phyloP scores from a whole-genome alignment of 2,113 vertebrate species.

The Mohoua ochrocephala region DNA sequence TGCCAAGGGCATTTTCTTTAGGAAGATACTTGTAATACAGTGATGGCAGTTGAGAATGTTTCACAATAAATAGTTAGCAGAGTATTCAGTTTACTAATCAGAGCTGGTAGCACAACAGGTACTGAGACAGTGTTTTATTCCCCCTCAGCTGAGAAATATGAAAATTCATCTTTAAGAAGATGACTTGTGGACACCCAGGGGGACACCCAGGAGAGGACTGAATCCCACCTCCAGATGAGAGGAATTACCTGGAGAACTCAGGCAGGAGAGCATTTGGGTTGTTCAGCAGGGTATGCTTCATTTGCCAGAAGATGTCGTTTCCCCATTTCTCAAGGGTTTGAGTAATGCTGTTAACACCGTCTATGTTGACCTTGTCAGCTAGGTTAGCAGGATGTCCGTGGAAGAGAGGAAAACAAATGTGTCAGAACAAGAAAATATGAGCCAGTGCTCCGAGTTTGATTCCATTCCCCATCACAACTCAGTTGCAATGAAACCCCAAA shows the following conservation, averaged over 20 bases:
- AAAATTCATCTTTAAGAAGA: not conserved
- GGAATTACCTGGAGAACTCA: constrained; percentile 67
- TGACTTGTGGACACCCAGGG: not conserved
- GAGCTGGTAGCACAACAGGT: not conserved
- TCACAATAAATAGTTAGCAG: not conserved
- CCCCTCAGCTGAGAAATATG: not conserved
- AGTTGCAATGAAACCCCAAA: not conserved
- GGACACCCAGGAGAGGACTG: not conserved
- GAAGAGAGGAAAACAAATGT: not conserved
- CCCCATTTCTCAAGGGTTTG: constrained; percentile 71
- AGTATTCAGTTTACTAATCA: not conserved
- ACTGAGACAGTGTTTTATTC: not conserved
- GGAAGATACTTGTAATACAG: not conserved
- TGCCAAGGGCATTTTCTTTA: not conserved
- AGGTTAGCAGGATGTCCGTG: not conserved
- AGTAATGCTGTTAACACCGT: constrained; percentile 63
- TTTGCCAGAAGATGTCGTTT: constrained; percentile 68
- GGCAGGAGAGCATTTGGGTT: constrained; percentile 58
- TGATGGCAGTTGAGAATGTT: not conserved
- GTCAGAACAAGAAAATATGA: not conserved
- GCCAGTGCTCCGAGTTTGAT: not conserved
- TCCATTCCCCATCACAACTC: not conserved
- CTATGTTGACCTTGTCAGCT: constrained; percentile 68
- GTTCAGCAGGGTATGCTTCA: constrained; percentile 63
- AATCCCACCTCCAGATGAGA: not conserved